These are phyloP conservation scores for Allacma fusca DNA, from an alignment of 2,888 invertebrate genomes.

Conservation along the genomic window DNA sequence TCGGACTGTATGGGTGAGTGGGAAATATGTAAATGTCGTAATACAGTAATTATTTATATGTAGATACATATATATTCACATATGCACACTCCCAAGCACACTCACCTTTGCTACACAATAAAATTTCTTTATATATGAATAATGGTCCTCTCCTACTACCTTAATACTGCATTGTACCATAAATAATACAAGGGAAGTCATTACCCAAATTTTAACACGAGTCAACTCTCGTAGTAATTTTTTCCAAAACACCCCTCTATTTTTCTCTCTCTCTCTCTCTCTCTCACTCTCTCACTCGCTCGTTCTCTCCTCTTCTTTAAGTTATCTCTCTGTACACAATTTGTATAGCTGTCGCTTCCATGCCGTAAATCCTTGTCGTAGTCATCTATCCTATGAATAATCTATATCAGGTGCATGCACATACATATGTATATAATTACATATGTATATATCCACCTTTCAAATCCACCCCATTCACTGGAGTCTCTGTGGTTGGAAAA, in stretches of 20 bases:
- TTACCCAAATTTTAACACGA: constrained; percentile 41
- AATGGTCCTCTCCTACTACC: constrained; percentile 23
- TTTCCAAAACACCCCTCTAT: background rate
- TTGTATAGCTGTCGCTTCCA: background rate
- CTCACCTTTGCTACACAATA: constrained; percentile 1
- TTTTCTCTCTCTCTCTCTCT: constrained; percentile 10
- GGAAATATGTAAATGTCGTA: too few relatives aligned
- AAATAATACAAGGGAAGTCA: constrained; percentile 39
- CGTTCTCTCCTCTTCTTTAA: background rate
- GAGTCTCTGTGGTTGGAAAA: background rate
- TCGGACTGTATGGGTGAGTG: too few relatives aligned
- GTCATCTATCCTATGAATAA: background rate
- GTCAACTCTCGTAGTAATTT: constrained; percentile 39
- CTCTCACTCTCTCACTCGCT: background rate
- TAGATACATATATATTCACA: too few relatives aligned
- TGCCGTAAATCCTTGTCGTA: constrained; percentile 10
- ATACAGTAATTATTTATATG: too few relatives aligned
- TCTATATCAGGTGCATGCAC: background rate
- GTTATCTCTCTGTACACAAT: background rate
- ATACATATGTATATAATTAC: background rate
- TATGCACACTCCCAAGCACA: constrained; percentile 5
- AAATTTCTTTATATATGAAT: constrained; percentile 29
- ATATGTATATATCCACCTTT: too few relatives aligned
- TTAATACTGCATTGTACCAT: constrained; percentile 35
- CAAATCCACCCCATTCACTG: too few relatives aligned